Base-by-base conservation (phyloP, 1,140 invertebrate species). In the Contarinia nasturtii region DNA sequence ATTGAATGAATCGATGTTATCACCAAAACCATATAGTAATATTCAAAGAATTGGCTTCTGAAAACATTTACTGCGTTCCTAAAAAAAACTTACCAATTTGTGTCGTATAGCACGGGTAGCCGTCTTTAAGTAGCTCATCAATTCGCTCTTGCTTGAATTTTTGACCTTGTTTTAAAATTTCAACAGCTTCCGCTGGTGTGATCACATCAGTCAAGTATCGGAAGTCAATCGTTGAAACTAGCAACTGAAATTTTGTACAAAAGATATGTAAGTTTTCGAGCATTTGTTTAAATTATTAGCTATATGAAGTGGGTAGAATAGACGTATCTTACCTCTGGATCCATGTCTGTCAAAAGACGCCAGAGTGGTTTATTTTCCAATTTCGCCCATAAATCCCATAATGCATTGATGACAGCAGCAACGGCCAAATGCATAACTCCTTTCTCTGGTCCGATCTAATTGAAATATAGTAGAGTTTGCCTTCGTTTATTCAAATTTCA, bases 311-410 rank as follows among this genome's bases (percentile, higher is more conserved):
- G 7, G 33, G 7, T 7, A 34, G 14, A 8, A 34, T 5, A 27
- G 10, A 27, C 4, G 27, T 27, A 27, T 18, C 47, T 48, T 52
- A 68, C 68, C 60, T 91, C 82, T 1, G 89, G 86, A 49, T 76
- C 72, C 69, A 93, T 71, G 56, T 93, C 88, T 1, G 70, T 71
- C 0, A 93, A 64, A 0, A 93, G 66, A 59, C 80, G 80, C 88
- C 88, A 93, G 0, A 94, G 55, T 1, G 90, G 87, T 67, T 92
- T 92, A 2, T 73, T 70, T 57, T 88, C 79, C 1, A 84, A 67
- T 56, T 80, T 75, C 2, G 79, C 86, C 87, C 88, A 91, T 20
- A 93, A 65, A 65, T 94, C 90, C 89, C 89, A 94, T 2, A 93
- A 58, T 7, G 86, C 82, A 65, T 93, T 94, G 1, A 90, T 60